Conservation (phyloP, 2,888 invertebrate genomes). For the Sesia bembeciformis region DNA sequence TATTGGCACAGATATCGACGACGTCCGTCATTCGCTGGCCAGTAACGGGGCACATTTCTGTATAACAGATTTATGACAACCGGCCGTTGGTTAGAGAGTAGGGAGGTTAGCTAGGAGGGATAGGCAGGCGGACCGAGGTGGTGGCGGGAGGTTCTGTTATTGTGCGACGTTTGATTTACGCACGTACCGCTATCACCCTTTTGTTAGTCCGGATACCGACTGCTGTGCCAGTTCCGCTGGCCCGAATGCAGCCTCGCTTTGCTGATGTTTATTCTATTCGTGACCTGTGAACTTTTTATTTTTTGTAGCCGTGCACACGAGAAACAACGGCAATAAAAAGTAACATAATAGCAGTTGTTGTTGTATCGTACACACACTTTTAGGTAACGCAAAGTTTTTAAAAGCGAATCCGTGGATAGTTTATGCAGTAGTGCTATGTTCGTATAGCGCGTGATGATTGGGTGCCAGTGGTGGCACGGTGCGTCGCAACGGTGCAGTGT, state of each 20-base stretch:
- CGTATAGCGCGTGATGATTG: conserved; percentile 16
- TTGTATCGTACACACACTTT: neutral
- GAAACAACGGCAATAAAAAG: neutral
- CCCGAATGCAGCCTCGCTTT: conserved; percentile 43
- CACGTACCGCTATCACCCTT: conserved; percentile 72
- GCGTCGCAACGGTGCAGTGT: conserved; percentile 5
- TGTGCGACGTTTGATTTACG: conserved; percentile 73
- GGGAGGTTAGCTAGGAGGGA: conserved; percentile 44
- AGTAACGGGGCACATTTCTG: conserved; percentile 53
- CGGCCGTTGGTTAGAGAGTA: conserved; percentile 46
- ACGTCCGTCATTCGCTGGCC: conserved; percentile 40
- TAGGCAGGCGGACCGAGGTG: conserved; percentile 40
- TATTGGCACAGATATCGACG: conserved; percentile 57
- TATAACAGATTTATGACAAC: conserved; percentile 67
- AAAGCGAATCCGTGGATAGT: too few relatives aligned
- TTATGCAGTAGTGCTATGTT: too few relatives aligned
- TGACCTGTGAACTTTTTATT: neutral
- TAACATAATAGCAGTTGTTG: neutral
- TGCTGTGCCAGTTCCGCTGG: conserved; percentile 61
- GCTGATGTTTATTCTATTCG: conserved; percentile 11
- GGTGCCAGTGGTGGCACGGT: conserved; percentile 5
- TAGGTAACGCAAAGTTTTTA: neutral
- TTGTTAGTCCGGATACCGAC: conserved; percentile 67
- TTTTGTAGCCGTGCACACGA: neutral
- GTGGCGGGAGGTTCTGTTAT: conserved; percentile 61